Evolutionary conservation across 2,888 invertebrate species (phyloP).

Genomic region (Anticlea derivata): DNA sequence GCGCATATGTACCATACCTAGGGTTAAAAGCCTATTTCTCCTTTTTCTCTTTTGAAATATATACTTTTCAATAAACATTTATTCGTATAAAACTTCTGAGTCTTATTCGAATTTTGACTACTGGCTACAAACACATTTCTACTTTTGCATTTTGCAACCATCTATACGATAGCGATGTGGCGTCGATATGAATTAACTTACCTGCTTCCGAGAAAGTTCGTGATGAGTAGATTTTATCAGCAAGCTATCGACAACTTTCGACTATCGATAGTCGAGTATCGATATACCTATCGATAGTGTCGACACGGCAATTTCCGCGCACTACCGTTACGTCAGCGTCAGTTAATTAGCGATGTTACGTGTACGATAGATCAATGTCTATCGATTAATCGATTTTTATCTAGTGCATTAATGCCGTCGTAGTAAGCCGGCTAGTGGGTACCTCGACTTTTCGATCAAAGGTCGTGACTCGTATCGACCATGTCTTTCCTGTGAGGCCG

Average conservation of each 20-base stretch:
- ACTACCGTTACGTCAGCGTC: constrained; percentile 22
- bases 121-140: constrained; percentile 1
- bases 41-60: no score
- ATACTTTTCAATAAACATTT: no score
- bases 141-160: background rate
- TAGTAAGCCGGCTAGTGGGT: no score
- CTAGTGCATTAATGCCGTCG: background rate
- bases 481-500: no score
- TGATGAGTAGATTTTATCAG: constrained; percentile 15
- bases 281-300: constrained; percentile 15
- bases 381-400: constrained; percentile 16
- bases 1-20: no score
- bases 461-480: no score
- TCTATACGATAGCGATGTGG: no score
- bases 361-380: constrained; percentile 17
- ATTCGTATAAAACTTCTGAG: no score
- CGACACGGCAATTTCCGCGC: constrained; percentile 17
- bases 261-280: constrained; percentile 20
- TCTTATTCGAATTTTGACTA: no score
- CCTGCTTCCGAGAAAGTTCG: constrained; percentile 14
- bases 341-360: constrained; percentile 27
- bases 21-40: no score
- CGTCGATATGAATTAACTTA: constrained; percentile 13
- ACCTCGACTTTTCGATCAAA: no score
- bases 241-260: constrained; percentile 8